Conservation (phyloP, 2,888 invertebrate genomes). For the Hemistola chrysoprasaria region DNA sequence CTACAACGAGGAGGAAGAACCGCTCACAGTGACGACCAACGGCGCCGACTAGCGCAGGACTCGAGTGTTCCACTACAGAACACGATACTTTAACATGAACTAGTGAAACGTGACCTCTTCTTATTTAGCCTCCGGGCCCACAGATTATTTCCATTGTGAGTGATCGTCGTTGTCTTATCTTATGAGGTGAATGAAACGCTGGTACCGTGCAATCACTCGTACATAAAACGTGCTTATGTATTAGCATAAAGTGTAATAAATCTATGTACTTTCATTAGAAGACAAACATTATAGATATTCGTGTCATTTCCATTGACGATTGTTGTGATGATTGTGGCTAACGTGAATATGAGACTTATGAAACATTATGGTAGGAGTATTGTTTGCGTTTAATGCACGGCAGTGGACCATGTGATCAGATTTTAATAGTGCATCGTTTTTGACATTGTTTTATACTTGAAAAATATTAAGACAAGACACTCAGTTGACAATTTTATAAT, state of each 20-base stretch:
- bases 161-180: conserved; percentile 48
- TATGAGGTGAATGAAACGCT: conserved; percentile 46
- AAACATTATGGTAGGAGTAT: conserved; percentile 65
- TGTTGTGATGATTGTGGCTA: conserved; percentile 71
- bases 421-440: conserved; percentile 73
- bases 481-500: conserved; percentile 78
- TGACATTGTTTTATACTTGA: conserved; percentile 75
- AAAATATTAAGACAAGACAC: conserved; percentile 65
- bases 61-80: conserved; percentile 49
- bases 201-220: conserved; percentile 52
- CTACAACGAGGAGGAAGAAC: conserved; percentile 88
- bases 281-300: conserved; percentile 60
- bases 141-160: conserved; percentile 55
- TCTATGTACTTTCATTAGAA: conserved; percentile 72
- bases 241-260: conserved; percentile 64
- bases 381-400: conserved; percentile 74
- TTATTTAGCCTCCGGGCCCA: conserved; percentile 38
- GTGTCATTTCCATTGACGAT: conserved; percentile 68
- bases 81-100: conserved; percentile 52
- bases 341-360: conserved; percentile 61
- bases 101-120: conserved; percentile 56
- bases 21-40: conserved; percentile 86
- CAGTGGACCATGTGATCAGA: conserved; percentile 78
- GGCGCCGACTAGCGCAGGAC: conserved; percentile 79
- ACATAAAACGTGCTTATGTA: conserved; percentile 53